These are phyloP conservation scores for Rhyacophila evoluta DNA, from an alignment of 2,888 invertebrate species.

Conservation along the genomic window DNA sequence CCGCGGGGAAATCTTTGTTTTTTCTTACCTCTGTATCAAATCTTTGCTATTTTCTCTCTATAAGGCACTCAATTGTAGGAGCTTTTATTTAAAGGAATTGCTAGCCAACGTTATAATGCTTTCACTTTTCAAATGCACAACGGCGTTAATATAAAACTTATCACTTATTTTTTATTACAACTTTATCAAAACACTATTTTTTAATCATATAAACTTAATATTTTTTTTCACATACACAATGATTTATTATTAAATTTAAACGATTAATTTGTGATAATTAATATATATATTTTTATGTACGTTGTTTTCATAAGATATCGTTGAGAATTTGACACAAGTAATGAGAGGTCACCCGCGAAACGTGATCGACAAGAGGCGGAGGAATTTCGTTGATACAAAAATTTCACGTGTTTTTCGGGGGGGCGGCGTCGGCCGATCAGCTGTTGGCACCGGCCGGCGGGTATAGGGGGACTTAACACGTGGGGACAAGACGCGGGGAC, in stretches of 20 bases:
- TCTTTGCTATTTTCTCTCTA: conserved; percentile 23
- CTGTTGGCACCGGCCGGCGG: conserved; percentile 30
- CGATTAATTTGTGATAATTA: background rate
- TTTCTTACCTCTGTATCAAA: conserved; percentile 38
- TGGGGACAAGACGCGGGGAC: conserved; percentile 28
- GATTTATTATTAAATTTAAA: background rate
- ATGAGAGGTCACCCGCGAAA: background rate
- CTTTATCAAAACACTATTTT: background rate
- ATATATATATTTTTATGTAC: background rate
- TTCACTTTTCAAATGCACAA: background rate
- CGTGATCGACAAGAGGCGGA: background rate
- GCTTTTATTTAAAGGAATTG: background rate
- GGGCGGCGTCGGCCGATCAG: conserved; percentile 31
- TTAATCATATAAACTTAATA: background rate
- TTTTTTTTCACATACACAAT: background rate
- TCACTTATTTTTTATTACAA: background rate
- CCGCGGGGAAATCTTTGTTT: conserved; percentile 33
- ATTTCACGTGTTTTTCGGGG: conserved; percentile 26
- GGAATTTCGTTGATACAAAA: conserved; percentile 23
- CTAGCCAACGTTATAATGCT: background rate
- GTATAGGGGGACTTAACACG: conserved; percentile 35
- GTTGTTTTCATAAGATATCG: background rate
- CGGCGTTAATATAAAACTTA: background rate
- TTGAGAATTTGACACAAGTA: background rate
- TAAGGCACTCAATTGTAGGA: conserved; percentile 26